Conservation (phyloP, 2,888 invertebrate genomes). For the Parnassius smintheus region DNA sequence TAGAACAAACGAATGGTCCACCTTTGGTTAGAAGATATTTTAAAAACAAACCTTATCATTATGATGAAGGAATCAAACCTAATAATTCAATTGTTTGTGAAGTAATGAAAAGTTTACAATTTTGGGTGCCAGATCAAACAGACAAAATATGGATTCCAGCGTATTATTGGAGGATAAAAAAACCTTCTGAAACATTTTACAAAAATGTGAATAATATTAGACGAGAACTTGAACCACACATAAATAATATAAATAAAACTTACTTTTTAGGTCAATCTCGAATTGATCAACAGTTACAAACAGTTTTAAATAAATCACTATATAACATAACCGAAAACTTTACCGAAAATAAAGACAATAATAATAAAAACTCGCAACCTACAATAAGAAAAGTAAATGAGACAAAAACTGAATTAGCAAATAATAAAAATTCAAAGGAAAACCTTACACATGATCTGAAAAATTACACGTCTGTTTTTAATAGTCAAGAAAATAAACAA, state of each 20-base stretch:
- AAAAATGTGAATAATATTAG: not conserved
- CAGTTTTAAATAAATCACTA: not conserved
- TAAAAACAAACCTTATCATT: slow-evolving; percentile 5
- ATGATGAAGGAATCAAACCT: not conserved
- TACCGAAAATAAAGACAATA: not conserved
- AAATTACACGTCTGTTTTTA: too few species aligned
- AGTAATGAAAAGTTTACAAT: slow-evolving; percentile 1
- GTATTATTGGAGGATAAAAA: not conserved
- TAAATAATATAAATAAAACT: slow-evolving; percentile 5
- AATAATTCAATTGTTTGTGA: slow-evolving; percentile 5
- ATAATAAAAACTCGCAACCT: not conserved
- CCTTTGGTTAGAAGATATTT: not conserved
- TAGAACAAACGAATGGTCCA: not conserved
- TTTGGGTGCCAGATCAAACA: slow-evolving; percentile 1
- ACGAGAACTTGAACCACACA: not conserved
- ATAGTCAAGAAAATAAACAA: too few species aligned
- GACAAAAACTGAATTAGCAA: too few species aligned
- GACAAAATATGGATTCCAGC: slow-evolving; percentile 6
- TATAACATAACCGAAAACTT: not conserved
- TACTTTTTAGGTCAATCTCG: not conserved
- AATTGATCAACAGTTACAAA: not conserved
- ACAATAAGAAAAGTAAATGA: too few species aligned
- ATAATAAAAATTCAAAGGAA: too few species aligned
- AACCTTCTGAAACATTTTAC: not conserved
- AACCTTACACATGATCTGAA: too few species aligned